Conservation (phyloP, 2,797 vertebrate species). For the Limnodromus scolopaceus region DNA sequence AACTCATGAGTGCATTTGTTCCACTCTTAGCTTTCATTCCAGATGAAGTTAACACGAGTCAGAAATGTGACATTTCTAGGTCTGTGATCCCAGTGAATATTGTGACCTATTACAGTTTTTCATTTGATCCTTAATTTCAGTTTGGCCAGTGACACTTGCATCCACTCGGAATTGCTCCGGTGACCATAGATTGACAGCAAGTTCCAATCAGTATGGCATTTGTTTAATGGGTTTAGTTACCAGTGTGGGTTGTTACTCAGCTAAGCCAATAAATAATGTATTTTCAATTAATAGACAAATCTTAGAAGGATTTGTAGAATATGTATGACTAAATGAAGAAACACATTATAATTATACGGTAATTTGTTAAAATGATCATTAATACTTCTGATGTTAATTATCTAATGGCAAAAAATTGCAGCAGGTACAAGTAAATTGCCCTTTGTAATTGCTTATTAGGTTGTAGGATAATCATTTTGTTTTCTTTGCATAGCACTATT, state of each 20-base stretch:
- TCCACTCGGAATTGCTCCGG: neutral
- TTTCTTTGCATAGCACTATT: conserved; percentile 29
- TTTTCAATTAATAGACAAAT: conserved; percentile 50
- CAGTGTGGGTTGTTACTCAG: neutral
- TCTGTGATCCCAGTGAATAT: neutral
- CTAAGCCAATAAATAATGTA: conserved; percentile 11
- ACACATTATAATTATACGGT: conserved; percentile 47
- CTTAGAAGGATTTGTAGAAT: conserved; percentile 43
- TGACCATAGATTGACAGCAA: neutral
- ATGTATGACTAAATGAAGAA: conserved; percentile 37
- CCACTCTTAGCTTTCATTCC: neutral
- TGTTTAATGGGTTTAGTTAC: conserved; percentile 14
- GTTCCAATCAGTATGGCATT: neutral
- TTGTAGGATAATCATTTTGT: conserved; percentile 48
- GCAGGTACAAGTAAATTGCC: conserved; percentile 33
- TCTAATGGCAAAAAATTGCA: conserved; percentile 62
- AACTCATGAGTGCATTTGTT: conserved; percentile 12
- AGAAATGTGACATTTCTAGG: neutral
- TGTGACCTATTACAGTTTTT: neutral
- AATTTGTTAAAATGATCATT: conserved; percentile 60
- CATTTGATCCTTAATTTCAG: conserved; percentile 42
- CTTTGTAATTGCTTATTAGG: conserved; percentile 46
- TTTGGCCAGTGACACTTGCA: neutral
- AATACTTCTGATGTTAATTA: conserved; percentile 68
- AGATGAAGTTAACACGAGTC: neutral